phyloP scores from a whole-genome alignment of 2,113 vertebrate genomes.

The Odontophorus gujanensis region DNA sequence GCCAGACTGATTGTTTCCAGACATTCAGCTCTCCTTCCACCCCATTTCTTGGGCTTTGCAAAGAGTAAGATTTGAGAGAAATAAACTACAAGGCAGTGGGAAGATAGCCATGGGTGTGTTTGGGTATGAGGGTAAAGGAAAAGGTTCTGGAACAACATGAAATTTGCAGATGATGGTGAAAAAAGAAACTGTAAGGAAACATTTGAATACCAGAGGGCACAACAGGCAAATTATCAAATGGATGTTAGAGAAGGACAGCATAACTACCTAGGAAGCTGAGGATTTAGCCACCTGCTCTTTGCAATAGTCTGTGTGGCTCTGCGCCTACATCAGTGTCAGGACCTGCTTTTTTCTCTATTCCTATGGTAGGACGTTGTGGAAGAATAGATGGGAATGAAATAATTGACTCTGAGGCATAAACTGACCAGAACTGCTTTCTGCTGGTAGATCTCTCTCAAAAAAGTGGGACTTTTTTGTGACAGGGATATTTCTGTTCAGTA shows the following conservation, averaged over 20 bases:
- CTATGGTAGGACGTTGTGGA: neutral
- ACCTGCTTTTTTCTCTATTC: neutral
- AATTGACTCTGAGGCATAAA: neutral
- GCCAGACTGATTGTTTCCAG: neutral
- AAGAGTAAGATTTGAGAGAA: neutral
- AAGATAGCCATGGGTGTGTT: neutral
- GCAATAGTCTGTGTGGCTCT: neutral
- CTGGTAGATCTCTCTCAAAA: neutral
- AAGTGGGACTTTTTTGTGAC: neutral
- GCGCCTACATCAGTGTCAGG: neutral
- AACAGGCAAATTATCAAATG: neutral
- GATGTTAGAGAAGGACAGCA: neutral
- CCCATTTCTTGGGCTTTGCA: neutral
- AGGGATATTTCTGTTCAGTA: neutral
- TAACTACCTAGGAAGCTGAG: neutral
- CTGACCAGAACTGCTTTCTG: neutral
- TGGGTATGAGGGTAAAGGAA: neutral
- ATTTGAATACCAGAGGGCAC: neutral
- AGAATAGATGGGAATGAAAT: slow-evolving; percentile 1
- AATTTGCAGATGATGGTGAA: neutral
- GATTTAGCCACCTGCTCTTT: neutral
- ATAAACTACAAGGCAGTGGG: neutral
- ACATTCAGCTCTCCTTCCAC: neutral
- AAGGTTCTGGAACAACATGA: neutral
- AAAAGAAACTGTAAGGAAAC: neutral